Base-by-base conservation (phyloP, 2,888 invertebrate genomes). In the Nemoura dubitans region DNA sequence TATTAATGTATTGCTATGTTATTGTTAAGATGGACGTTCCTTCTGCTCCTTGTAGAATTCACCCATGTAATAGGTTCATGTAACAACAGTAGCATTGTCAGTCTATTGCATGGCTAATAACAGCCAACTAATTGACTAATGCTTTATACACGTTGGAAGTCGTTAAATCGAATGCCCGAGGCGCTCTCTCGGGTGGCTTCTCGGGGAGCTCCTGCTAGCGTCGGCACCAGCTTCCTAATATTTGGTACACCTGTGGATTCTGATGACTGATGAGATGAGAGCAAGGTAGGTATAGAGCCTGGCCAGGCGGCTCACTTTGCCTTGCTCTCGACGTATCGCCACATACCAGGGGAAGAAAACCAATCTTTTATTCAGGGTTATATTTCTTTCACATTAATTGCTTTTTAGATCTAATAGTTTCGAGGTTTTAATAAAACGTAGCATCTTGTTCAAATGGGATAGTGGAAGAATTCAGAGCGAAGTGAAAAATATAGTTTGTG, bases 61-160 rank as follows among this genome's bases (percentile, higher is more conserved):
- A 81, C 81, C 81, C 81, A 30, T 29, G 29, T 81, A 78, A 28
- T 29, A 28, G 78, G 27, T 78, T 78, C 27, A 78, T 78, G 78
- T 78, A 81, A 81, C 81, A 30, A 29, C 81, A 29, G 81, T 81
- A 81, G 81, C 81, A 81, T 81, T 81, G 81, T 81, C 27, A 81
- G 81, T 30, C 81, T 81, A 81, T 81, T 81, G 81, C 81, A 81
- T 81, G 81, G 30, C 81, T 81, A 81, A 81, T 81, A 81, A 81
- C 81, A 81, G 81, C 81, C 30, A 81, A 29, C 81, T 81, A 81
- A 81, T 81, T 81, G 59, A 59, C 59, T 59, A 59, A 59, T 59
- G 59, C 59, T 59, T 59, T 59, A 21, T 59, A 7, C 59, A 21
- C 59, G 16, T 59, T 21, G 59, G 59, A 59, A 59, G 59, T 21